Conservation (phyloP, 2,797 vertebrate genomes). For the Protonibea diacanthus region DNA sequence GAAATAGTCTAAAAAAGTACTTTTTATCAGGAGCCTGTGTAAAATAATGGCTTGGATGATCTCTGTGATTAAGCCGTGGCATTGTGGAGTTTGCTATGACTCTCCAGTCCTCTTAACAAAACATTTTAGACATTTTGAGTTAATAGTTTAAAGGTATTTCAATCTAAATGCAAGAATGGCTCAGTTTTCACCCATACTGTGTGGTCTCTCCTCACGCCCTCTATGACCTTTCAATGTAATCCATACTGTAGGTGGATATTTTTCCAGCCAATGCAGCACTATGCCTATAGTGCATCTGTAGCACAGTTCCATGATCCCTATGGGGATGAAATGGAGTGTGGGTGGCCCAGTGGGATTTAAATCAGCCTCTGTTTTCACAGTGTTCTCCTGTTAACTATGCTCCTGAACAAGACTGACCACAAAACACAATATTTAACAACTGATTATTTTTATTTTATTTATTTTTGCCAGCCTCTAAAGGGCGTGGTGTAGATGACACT, state of each 20-base stretch:
- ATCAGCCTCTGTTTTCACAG: slow-evolving; percentile 26
- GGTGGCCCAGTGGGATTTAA: slow-evolving; percentile 31
- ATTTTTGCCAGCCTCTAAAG: not conserved
- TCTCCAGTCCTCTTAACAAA: not conserved
- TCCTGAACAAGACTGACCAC: slow-evolving; percentile 25
- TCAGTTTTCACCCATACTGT: not conserved
- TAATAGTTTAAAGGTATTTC: not conserved
- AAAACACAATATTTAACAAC: slow-evolving; percentile 7
- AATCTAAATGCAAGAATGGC: not conserved
- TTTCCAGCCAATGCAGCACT: slow-evolving; percentile 15
- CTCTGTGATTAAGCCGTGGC: not conserved
- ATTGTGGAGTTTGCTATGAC: not conserved
- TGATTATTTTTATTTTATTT: slow-evolving; percentile 5
- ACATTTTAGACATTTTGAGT: not conserved
- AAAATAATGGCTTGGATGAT: not conserved
- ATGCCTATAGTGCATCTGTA: slow-evolving; percentile 14
- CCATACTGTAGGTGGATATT: slow-evolving; percentile 23
- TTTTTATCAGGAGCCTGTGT: not conserved
- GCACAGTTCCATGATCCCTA: not conserved
- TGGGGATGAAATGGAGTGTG: slow-evolving; percentile 17
- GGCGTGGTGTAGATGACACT: not conserved
- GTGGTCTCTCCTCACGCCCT: not conserved
- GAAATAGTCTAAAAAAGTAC: not conserved
- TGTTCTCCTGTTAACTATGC: slow-evolving; percentile 8
- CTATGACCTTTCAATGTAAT: slow-evolving; percentile 11